Percentiles rank a stretch among this genome's conserved stretches.
These are phyloP conservation scores for Gouania willdenowi DNA, from an alignment of 2,797 vertebrate species.

Conservation along the genomic window DNA sequence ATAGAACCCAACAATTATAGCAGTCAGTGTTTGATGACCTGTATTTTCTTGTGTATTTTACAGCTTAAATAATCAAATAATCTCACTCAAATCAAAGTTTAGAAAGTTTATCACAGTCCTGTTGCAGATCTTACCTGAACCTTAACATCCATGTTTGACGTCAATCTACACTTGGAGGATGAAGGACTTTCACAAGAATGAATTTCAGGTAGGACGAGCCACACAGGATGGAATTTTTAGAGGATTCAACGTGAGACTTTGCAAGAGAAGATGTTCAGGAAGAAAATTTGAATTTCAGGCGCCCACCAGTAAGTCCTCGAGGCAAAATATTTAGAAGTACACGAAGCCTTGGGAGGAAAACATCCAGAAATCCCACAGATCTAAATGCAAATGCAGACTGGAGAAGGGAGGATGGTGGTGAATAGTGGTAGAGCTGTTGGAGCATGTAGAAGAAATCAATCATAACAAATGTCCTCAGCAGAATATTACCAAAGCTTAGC, in stretches of 20 bases:
- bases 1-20: too few species aligned
- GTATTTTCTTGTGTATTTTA: too few species aligned
- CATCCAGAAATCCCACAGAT: conserved; percentile 15
- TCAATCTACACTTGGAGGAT: not conserved
- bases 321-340: conserved; percentile 5
- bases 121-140: conserved; percentile 26
- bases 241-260: not conserved
- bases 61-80: conserved; percentile 45
- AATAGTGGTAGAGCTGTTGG: not conserved
- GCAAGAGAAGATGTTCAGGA: not conserved
- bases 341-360: conserved; percentile 11
- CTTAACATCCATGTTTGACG: conserved; percentile 25
- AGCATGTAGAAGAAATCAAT: not conserved
- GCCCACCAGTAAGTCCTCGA: not conserved
- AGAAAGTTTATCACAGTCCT: conserved; percentile 39
- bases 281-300: conserved; percentile 1
- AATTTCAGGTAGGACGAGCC: conserved; percentile 7
- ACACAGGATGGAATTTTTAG: conserved; percentile 10
- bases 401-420: not conserved
- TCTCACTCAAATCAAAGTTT: conserved; percentile 37
- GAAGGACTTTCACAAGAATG: conserved; percentile 16
- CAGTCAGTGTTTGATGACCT: too few species aligned
- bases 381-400: conserved; percentile 36
- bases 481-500: too few species aligned
- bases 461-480: too few species aligned